Evolutionary conservation across 2,888 invertebrate genomes (phyloP).

Genomic region (Aleiodes alternator): DNA sequence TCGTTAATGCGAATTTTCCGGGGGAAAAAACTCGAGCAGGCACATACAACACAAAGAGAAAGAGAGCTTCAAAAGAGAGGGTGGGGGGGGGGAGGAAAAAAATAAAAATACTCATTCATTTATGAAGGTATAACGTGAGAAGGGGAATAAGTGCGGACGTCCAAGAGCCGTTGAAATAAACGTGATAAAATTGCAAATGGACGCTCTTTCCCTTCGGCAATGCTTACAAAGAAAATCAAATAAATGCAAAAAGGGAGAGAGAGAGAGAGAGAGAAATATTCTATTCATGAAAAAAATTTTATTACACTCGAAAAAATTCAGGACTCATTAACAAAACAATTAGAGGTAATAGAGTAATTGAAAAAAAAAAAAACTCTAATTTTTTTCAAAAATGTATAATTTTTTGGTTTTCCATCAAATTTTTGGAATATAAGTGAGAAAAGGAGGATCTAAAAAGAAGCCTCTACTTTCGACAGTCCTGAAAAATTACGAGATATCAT

Average conservation of each 20-base stretch:
- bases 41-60: no score
- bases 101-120: constrained; percentile 8
- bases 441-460: no score
- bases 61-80: background rate
- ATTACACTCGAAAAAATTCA: background rate
- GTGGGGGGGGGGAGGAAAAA: background rate
- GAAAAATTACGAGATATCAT: no score
- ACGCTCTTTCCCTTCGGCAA: constrained; percentile 11
- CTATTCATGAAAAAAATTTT: constrained; percentile 33
- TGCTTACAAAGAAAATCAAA: background rate
- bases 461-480: no score
- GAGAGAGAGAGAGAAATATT: background rate
- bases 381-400: no score
- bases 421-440: no score
- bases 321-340: constrained; percentile 6
- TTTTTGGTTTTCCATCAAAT: no score
- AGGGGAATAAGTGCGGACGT: constrained; percentile 11
- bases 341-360: no score
- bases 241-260: background rate
- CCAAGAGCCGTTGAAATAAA: constrained; percentile 16
- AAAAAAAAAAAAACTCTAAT: no score
- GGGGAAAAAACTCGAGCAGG: no score
- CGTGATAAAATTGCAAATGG: constrained; percentile 36
- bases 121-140: constrained; percentile 13
- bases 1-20: no score